Evolutionary conservation across 2,888 invertebrate species (phyloP).

Genomic region (Phengaris arion): DNA sequence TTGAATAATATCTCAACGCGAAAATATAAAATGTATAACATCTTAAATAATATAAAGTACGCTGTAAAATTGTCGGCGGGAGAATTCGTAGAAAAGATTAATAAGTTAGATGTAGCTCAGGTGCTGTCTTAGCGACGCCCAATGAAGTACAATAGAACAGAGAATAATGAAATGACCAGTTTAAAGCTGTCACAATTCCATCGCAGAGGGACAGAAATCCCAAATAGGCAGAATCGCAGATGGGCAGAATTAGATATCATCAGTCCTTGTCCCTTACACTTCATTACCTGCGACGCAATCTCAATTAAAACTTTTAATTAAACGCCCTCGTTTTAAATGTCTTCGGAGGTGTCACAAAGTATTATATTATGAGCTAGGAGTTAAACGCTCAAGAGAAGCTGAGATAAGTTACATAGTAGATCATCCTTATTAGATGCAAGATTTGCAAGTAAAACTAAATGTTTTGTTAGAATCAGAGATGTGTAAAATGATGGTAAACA

Average conservation of each 20-base stretch:
- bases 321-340: slow-evolving; percentile 8
- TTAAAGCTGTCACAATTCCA: neutral
- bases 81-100: slow-evolving; percentile 9
- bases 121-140: slow-evolving; percentile 5
- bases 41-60: neutral
- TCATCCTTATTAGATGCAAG: neutral
- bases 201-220: neutral
- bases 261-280: neutral
- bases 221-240: neutral
- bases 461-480: too few species aligned
- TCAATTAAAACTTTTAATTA: slow-evolving; percentile 26
- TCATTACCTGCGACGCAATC: slow-evolving; percentile 10
- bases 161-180: neutral
- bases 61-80: neutral
- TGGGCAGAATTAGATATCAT: neutral
- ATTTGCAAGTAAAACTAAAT: neutral
- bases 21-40: neutral
- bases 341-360: slow-evolving; percentile 21
- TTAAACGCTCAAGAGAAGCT: neutral
- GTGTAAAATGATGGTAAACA: too few species aligned
- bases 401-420: neutral
- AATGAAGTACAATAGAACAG: neutral
- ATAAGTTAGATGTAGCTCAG: slow-evolving; percentile 1
- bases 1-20: neutral
- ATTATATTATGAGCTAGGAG: neutral